Evolutionary conservation across 2,888 invertebrate genomes (phyloP).

Genomic region (Drosophila yooni): DNA sequence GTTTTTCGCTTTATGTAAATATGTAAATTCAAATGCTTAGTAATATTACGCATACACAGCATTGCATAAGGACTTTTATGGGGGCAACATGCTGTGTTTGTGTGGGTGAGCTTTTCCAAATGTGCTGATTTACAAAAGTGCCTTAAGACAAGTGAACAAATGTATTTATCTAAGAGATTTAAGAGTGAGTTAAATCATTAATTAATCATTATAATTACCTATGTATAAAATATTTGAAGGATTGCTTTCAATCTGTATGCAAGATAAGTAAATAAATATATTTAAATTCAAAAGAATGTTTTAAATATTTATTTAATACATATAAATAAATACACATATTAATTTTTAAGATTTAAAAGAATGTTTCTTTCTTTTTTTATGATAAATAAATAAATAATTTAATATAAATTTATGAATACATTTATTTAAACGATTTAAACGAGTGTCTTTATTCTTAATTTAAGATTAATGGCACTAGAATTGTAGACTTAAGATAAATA

Average conservation of each 20-base stretch:
- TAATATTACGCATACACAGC: neutral
- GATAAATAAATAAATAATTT: neutral
- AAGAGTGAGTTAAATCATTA: neutral
- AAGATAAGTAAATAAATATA: neutral
- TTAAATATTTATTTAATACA: neutral
- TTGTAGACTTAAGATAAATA: neutral
- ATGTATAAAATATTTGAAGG: no score
- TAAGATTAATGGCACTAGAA: neutral
- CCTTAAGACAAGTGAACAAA: neutral
- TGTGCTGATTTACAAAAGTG: neutral
- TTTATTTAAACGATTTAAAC: neutral
- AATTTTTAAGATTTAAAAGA: neutral
- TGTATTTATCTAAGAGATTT: neutral
- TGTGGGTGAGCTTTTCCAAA: neutral
- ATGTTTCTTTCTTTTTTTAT: neutral
- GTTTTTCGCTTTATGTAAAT: neutral
- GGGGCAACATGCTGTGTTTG: neutral
- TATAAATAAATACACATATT: no score
- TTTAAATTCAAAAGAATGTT: neutral
- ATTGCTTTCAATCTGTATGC: neutral
- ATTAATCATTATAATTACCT: neutral
- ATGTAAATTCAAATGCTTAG: neutral
- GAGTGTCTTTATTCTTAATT: neutral
- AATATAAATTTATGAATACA: neutral
- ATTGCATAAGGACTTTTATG: neutral